These are phyloP conservation scores for Leptobrachium ailaonicum DNA, from an alignment of 2,113 vertebrate genomes.

Conservation along the genomic window DNA sequence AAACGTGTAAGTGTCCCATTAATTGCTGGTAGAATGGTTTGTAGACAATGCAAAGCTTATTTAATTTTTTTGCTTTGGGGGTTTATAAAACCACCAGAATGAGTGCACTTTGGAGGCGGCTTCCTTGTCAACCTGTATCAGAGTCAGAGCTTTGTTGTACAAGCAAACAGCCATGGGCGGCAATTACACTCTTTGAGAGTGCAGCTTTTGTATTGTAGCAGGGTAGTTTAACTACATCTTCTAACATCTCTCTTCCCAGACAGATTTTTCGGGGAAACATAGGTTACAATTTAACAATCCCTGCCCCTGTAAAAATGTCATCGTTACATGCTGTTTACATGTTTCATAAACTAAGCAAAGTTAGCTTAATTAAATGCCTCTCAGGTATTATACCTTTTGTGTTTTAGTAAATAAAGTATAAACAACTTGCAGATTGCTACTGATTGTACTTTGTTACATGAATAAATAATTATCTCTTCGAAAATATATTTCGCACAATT, in stretches of 20 bases:
- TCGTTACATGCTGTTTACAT: neutral
- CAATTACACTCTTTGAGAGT: conserved; percentile 2
- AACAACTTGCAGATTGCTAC: neutral
- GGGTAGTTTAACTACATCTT: neutral
- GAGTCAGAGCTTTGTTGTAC: conserved; percentile 13
- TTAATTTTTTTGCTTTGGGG: neutral
- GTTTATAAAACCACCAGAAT: neutral
- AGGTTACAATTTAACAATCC: neutral
- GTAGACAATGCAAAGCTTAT: conserved; percentile 1
- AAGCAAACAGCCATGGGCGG: conserved; percentile 7
- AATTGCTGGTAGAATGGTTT: conserved; percentile 11
- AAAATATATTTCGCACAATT: neutral
- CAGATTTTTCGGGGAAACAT: conserved; percentile 9
- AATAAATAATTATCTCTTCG: neutral
- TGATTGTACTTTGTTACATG: neutral
- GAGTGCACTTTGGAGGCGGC: neutral
- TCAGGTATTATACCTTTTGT: neutral
- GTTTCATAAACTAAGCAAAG: neutral
- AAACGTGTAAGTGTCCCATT: neutral
- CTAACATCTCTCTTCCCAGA: neutral
- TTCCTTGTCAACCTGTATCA: conserved; percentile 15
- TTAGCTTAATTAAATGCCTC: neutral
- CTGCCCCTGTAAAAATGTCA: neutral
- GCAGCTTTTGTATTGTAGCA: neutral
- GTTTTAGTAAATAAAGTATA: neutral